Percentiles rank a stretch among this genome's conserved stretches.
These are phyloP conservation scores for Morpho achilles DNA, from an alignment of 2,888 invertebrate genomes.

Conservation along the genomic window DNA sequence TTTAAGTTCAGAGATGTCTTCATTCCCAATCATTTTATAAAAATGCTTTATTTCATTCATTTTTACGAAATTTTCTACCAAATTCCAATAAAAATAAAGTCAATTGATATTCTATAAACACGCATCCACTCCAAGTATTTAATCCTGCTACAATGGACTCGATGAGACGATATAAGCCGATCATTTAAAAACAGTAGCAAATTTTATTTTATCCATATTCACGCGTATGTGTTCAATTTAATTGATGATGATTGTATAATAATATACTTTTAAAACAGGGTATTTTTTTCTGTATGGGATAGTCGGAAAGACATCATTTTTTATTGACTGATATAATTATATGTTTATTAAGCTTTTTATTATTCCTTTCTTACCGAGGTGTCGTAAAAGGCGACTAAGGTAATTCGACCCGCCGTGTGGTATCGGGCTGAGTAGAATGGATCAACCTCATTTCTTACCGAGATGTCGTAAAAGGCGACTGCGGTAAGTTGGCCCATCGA, in stretches of 20 bases:
- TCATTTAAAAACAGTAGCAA: conserved; percentile 58
- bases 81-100: conserved; percentile 38
- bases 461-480: too few relatives aligned
- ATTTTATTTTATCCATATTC: conserved; percentile 26
- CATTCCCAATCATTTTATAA: not conserved
- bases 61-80: conserved; percentile 18
- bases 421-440: too few relatives aligned
- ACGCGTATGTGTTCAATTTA: conserved; percentile 4
- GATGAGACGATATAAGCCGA: conserved; percentile 68
- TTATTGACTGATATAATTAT: too few relatives aligned
- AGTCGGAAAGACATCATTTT: too few relatives aligned
- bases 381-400: too few relatives aligned
- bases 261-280: conserved; percentile 1
- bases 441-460: too few relatives aligned
- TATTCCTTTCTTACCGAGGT: too few relatives aligned
- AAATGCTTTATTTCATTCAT: conserved; percentile 12
- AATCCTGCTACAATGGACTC: conserved; percentile 66
- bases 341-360: too few relatives aligned
- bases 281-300: too few relatives aligned
- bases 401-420: too few relatives aligned
- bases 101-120: conserved; percentile 61
- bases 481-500: too few relatives aligned
- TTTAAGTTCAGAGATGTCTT: conserved; percentile 3
- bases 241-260: conserved; percentile 5
- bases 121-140: conserved; percentile 62